Evolutionary conservation across 1,140 invertebrate species (phyloP).

Genomic region (Leucophenga varia): DNA sequence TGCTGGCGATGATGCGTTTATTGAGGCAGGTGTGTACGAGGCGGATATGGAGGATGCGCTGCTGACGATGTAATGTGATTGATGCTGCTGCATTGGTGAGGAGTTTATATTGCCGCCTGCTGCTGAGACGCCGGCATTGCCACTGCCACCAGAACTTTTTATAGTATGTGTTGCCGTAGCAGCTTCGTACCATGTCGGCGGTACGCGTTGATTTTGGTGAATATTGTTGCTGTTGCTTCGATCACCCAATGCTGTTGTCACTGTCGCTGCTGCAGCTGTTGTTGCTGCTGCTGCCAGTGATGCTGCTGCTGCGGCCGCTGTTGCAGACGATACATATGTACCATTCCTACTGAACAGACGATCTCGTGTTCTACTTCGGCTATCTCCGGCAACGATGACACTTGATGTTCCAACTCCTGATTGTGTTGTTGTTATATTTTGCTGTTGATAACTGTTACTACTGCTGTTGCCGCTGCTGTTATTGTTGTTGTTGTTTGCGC

Average conservation of each 20-base stretch:
- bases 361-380: constrained; percentile 47
- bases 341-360: constrained; percentile 58
- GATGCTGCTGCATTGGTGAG: constrained; percentile 41
- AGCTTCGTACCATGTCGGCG: constrained; percentile 54
- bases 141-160: constrained; percentile 56
- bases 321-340: constrained; percentile 39
- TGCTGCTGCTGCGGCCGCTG: constrained; percentile 22
- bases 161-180: constrained; percentile 46
- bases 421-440: constrained; percentile 22
- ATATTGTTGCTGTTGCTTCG: constrained; percentile 47
- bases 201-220: constrained; percentile 43
- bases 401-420: no score
- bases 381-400: constrained; percentile 18
- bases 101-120: constrained; percentile 45
- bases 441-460: constrained; percentile 36
- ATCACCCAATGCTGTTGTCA: constrained; percentile 48
- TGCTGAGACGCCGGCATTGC: constrained; percentile 53
- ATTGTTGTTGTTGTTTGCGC: constrained; percentile 8
- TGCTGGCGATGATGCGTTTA: constrained; percentile 28
- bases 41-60: constrained; percentile 28
- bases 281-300: constrained; percentile 22
- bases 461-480: constrained; percentile 17
- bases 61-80: constrained; percentile 22
- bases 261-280: constrained; percentile 8
- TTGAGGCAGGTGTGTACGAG: constrained; percentile 41